phyloP scores from a whole-genome alignment of 2,797 vertebrate genomes.

The Sylvilagus floridanus region DNA sequence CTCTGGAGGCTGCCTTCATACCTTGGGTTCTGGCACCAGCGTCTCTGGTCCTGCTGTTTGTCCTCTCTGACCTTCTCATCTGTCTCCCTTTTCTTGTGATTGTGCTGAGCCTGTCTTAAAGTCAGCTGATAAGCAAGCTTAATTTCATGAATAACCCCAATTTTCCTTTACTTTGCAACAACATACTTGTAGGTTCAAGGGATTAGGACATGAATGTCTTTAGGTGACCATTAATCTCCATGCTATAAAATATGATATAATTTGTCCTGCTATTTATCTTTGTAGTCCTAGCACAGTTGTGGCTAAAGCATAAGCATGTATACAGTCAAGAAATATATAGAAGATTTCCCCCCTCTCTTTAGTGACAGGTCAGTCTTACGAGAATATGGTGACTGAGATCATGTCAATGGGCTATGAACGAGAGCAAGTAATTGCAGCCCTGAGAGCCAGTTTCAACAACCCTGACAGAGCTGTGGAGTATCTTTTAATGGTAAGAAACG shows the following conservation, averaged over 20 bases:
- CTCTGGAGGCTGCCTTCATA: background rate
- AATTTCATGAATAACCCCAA: background rate
- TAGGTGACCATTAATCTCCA: background rate
- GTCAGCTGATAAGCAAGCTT: conserved; percentile 11
- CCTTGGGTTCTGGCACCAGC: background rate
- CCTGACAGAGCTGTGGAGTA: conserved; percentile 99
- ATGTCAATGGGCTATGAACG: conserved; percentile 99
- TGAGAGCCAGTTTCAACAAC: conserved; percentile 98
- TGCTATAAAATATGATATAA: background rate
- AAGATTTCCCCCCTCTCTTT: conserved; percentile 39
- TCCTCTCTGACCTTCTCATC: background rate
- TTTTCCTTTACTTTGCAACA: background rate
- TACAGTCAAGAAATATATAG: background rate
- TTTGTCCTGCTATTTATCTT: conserved; percentile 13
- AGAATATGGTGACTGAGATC: conserved; percentile 99
- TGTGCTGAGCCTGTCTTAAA: background rate
- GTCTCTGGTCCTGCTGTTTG: background rate
- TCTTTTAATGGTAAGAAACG: conserved; percentile 93
- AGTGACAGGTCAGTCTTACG: conserved; percentile 98
- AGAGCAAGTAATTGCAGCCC: conserved; percentile 95
- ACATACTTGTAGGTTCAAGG: background rate
- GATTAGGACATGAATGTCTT: background rate
- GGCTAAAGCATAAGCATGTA: background rate
- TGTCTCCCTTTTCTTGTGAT: background rate
- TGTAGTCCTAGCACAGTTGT: background rate